These are phyloP conservation scores for Helostoma temminkii DNA, from an alignment of 2,797 vertebrate genomes.

Conservation along the genomic window DNA sequence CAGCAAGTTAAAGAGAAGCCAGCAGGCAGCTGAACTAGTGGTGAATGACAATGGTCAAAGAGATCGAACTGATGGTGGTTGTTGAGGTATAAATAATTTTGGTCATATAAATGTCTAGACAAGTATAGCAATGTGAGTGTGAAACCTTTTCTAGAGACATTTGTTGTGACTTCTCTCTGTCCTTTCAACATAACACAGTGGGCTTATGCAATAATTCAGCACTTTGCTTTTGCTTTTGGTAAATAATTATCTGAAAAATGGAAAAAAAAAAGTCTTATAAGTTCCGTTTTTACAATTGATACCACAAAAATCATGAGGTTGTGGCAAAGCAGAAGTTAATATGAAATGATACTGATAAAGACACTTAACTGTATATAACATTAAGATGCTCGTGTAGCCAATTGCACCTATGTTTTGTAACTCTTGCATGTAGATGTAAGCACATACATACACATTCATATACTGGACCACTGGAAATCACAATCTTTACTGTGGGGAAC, in stretches of 20 bases:
- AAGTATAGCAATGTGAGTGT: constrained; percentile 45
- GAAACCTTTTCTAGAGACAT: constrained; percentile 60
- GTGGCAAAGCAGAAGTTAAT: constrained; percentile 25
- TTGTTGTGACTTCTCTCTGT: constrained; percentile 52
- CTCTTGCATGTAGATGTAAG: constrained; percentile 43
- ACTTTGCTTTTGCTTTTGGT: constrained; percentile 50
- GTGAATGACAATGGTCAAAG: constrained; percentile 16
- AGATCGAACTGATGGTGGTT: constrained; percentile 14
- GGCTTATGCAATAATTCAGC: constrained; percentile 40
- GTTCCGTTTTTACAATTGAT: constrained; percentile 43
- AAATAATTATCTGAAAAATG: constrained; percentile 29
- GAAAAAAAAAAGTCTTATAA: constrained; percentile 14
- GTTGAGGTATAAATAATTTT: constrained; percentile 39
- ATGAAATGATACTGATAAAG: constrained; percentile 9
- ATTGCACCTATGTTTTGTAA: constrained; percentile 43
- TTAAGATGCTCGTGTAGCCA: constrained; percentile 28
- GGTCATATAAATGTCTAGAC: constrained; percentile 53
- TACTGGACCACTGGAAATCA: constrained; percentile 43
- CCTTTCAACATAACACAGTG: constrained; percentile 49
- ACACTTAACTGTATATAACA: constrained; percentile 6
- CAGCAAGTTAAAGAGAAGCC: constrained; percentile 13
- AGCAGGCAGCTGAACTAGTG: constrained; percentile 27
- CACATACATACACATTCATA: constrained; percentile 9
- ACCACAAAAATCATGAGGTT: constrained; percentile 25
- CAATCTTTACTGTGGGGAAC: constrained; percentile 60